phyloP scores from a whole-genome alignment of 2,888 invertebrate genomes.

The Callosobruchus maculatus region DNA sequence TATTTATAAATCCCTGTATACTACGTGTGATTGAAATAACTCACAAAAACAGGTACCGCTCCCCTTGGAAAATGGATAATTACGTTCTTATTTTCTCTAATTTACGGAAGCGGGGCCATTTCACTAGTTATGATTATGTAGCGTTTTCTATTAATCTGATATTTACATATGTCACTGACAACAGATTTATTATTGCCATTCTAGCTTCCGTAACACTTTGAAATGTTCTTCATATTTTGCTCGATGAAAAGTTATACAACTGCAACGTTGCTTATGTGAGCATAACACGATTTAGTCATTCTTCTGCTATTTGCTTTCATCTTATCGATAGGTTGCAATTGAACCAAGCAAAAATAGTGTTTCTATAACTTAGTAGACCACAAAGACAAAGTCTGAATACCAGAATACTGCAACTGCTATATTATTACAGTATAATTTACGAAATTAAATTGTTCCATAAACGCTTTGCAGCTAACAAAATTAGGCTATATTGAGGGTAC shows the following conservation, averaged over 20 bases:
- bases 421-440: no score
- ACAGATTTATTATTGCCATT: neutral
- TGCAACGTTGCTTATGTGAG: neutral
- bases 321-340: neutral
- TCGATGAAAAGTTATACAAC: neutral
- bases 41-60: neutral
- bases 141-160: neutral
- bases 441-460: no score
- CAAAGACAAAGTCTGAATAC: no score
- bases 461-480: no score
- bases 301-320: neutral
- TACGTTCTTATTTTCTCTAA: neutral
- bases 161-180: neutral
- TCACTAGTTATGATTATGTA: neutral
- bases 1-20: no score
- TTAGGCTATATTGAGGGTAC: no score
- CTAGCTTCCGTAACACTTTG: neutral
- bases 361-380: no score
- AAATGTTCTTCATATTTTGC: neutral
- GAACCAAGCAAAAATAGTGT: neutral
- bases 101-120: neutral
- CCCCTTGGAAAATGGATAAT: neutral
- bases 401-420: no score
- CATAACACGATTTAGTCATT: neutral
- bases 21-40: no score